Evolutionary conservation across 2,797 vertebrate genomes (phyloP), one percentile per base, ranked within the genome.

Genomic region (Sorex maritimensis): DNA sequence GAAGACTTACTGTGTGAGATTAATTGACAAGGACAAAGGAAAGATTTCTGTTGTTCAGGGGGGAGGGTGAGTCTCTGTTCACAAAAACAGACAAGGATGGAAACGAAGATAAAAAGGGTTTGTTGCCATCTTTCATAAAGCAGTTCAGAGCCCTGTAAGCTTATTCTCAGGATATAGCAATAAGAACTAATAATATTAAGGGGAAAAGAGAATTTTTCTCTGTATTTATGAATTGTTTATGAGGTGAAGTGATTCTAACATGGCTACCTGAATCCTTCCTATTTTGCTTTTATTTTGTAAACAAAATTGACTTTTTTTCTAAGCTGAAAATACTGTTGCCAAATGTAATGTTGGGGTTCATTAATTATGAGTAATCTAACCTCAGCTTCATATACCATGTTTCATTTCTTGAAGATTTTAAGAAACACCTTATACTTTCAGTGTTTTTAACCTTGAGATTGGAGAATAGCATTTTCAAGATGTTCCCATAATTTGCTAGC

Each of bases 271-370:
- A 3, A 71, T 44, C 90, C 2, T 17, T 15, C 6, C 24, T 91
- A 24, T 78, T 95, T 88, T 88, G 13, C 88, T 67, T 67, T 49
- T 65, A 4, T 63, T 92, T 89, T 96, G 94, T 88, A 92, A 68
- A 61, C 21, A 82, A 52, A 89, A 80, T 44, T 89, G 91, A 71
- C 2, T 80, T 67, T 41, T 12, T 81, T 87, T 87, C 55, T 7
- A 92, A 86, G 83, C 7, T 84, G 38, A 81, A 96, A 96, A 49
- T 75, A 86, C 88, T 88, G 38, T 73, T 80, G 78, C 8, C 19
- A 90, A 92, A 71, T 84, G 81, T 24, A 69, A 61, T 2, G 52
- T 1, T 77, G 9, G 72, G 13, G 1, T 81, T 88, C 78, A 44
- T 75, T 88, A 95, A 88, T 12, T 0, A 34, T 28, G 79, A 41